Evolutionary conservation across 2,797 vertebrate genomes (phyloP).

Genomic region (Cossypha polioptera): DNA sequence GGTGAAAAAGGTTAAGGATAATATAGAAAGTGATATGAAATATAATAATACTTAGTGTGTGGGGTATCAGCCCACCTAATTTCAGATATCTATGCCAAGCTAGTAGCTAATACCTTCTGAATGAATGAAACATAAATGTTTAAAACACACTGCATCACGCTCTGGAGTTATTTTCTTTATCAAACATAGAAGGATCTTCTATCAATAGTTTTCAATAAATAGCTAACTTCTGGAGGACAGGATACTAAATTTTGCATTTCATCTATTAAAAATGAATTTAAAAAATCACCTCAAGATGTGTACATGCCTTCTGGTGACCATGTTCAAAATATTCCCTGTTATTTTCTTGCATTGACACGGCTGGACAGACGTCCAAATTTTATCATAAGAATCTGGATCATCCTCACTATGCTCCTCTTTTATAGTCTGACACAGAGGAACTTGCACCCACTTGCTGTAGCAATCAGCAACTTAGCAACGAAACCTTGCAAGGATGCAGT

Average conservation of each 20-base stretch:
- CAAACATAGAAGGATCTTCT: background rate
- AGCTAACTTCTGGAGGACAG: background rate
- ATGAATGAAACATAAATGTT: background rate
- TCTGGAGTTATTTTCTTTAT: background rate
- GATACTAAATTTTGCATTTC: background rate
- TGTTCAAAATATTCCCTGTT: background rate
- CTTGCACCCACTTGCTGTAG: background rate
- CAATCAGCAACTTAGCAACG: background rate
- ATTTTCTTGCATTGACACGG: background rate
- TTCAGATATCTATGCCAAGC: background rate
- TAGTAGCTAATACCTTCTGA: background rate
- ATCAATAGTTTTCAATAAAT: background rate
- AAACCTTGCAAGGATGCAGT: background rate
- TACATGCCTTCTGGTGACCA: background rate
- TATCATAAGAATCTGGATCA: background rate
- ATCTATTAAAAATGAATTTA: background rate
- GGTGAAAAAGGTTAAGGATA: background rate
- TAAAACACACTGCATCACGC: background rate
- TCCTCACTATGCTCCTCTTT: background rate
- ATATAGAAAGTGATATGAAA: background rate
- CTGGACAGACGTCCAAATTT: background rate
- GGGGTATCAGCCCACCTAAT: background rate
- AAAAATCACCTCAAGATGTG: background rate
- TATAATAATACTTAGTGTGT: background rate
- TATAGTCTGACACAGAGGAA: background rate